Conservation (phyloP, 2,888 invertebrate genomes). For the Corythucha ciliata region DNA sequence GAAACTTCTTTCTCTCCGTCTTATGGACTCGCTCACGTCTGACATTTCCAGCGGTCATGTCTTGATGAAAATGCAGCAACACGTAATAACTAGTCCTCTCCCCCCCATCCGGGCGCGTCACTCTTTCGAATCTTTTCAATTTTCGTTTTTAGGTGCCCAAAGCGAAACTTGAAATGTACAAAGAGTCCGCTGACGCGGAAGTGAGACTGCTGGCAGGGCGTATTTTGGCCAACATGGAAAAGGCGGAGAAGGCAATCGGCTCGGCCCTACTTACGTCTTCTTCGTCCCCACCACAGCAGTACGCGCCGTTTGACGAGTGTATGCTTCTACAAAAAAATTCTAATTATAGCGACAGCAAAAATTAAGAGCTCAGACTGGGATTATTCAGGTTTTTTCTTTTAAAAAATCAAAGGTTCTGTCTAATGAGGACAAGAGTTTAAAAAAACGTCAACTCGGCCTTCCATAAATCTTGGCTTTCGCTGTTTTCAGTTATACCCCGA, state of each 20-base stretch:
- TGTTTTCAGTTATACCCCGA: no score
- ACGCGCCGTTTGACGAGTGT: conserved; percentile 17
- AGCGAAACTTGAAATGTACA: conserved; percentile 15
- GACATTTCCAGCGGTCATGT: conserved; percentile 30
- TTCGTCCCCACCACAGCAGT: background rate
- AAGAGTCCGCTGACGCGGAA: conserved; percentile 28
- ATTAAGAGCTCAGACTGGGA: no score
- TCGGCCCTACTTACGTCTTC: conserved; percentile 9
- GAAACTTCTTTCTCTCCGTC: conserved; percentile 33
- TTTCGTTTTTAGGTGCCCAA: conserved; percentile 9
- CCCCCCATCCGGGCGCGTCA: no score
- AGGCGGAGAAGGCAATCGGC: conserved; percentile 20
- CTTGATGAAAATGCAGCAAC: conserved; percentile 17
- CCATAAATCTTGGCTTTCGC: no score
- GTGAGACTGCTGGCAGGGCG: conserved; percentile 26
- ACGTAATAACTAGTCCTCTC: no score
- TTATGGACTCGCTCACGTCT: conserved; percentile 35
- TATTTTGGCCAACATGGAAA: conserved; percentile 27
- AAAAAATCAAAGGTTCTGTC: no score
- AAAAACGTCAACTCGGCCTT: no score
- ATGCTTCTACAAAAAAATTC: conserved; percentile 14
- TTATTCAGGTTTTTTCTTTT: no score
- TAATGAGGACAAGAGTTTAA: no score
- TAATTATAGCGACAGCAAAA: no score
- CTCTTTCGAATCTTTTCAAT: no score